Evolutionary conservation across 2,113 vertebrate species (phyloP).

Genomic region (Chaetorhynchus papuensis): DNA sequence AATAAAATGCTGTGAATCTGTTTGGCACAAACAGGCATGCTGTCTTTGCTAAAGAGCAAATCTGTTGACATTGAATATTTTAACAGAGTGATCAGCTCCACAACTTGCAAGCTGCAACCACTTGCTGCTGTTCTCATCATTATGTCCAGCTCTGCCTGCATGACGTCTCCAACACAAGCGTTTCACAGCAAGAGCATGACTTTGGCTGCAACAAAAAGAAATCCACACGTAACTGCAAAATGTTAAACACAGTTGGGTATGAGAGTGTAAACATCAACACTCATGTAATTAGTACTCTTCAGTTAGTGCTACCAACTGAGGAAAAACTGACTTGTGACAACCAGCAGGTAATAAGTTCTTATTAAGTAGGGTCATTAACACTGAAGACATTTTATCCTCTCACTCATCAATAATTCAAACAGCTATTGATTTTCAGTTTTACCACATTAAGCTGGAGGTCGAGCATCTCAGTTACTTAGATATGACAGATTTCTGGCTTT

Average conservation of each 20-base stretch:
- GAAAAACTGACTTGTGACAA: constrained; percentile 47
- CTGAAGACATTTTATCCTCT: constrained; percentile 58
- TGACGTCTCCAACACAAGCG: constrained; percentile 85
- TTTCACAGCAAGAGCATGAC: constrained; percentile 89
- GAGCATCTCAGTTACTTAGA: constrained; percentile 17
- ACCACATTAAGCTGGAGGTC: constrained; percentile 28
- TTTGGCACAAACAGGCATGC: background rate
- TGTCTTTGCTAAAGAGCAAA: constrained; percentile 46
- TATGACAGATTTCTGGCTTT: constrained; percentile 22
- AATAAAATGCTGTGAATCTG: background rate
- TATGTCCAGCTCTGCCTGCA: constrained; percentile 71
- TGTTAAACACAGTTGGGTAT: constrained; percentile 47
- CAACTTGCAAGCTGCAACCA: constrained; percentile 92
- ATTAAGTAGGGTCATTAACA: constrained; percentile 41
- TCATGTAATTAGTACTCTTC: constrained; percentile 52
- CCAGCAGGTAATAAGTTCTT: constrained; percentile 51
- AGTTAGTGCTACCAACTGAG: constrained; percentile 16
- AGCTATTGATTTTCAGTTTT: constrained; percentile 54
- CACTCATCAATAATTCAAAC: constrained; percentile 59
- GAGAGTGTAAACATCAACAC: constrained; percentile 33
- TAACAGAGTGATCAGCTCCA: constrained; percentile 87
- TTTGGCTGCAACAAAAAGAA: constrained; percentile 78
- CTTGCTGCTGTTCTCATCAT: constrained; percentile 61
- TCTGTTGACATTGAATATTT: constrained; percentile 87
- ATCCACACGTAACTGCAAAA: constrained; percentile 40